Evolutionary conservation across 2,888 invertebrate genomes (phyloP), one percentile per base, ranked within the genome.

Genomic region (Trachelus stipa): DNA sequence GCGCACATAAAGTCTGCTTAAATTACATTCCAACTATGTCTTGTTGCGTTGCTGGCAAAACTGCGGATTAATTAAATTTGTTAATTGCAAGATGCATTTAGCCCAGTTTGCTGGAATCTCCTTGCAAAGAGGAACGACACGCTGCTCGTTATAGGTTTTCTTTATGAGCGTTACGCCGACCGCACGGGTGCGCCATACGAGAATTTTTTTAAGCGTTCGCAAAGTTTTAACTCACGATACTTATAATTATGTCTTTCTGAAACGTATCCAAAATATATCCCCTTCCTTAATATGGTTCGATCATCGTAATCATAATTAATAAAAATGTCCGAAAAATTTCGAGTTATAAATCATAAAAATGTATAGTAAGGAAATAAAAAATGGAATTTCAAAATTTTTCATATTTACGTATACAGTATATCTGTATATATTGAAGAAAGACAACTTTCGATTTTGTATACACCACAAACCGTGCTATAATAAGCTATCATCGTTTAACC

Each of bases 11-110:
- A 83, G 83, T 82, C 85, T 83, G 85, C 86, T 88, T 85, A 86
- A 86, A 88, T 88, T 86, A 85, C 87, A 86, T 89, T 88, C 83
- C 85, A 86, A 87, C 88, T 85, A 86, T 89, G 87, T 88, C 88
- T 86, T 86, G 88, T 84, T 85, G 85, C 83, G 86, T 83, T 82
- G 80, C 82, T 81, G 76, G 86, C 82, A 83, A 87, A 88, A 87
- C 85, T 86, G 82, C 85, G 83, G 86, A 90, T 90, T 90, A 91
- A 91, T 91, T 90, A 89, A 90, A 90, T 90, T 90, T 85, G 90
- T 90, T 90, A 90, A 90, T 90, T 90, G 89, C 88, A 88, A 88
- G 88, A 87, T 88, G 89, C 87, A 88, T 88, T 90, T 90, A 90
- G 84, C 84, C 81, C 83, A 80, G 31, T 71, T 71, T 71, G 2